Percentiles rank a stretch among this genome's conserved stretches.
Evolutionary conservation across 2,888 invertebrate genomes (phyloP).

Genomic region (Cantharis rufa): DNA sequence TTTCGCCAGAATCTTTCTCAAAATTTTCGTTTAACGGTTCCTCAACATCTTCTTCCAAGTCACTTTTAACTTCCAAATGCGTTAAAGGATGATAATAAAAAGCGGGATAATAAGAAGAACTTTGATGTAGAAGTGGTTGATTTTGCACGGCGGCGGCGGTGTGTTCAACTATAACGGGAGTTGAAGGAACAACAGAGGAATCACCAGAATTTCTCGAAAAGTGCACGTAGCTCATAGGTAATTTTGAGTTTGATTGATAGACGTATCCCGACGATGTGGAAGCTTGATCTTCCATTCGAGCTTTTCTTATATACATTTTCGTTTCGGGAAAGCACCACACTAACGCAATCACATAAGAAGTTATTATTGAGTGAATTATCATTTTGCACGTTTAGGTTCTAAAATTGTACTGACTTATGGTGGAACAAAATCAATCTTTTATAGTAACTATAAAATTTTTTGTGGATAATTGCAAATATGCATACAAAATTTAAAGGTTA

Average conservation of each 20-base stretch:
- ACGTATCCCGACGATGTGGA: constrained; percentile 65
- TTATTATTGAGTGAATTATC: constrained; percentile 1
- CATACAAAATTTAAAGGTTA: constrained; percentile 15
- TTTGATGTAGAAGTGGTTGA: constrained; percentile 40
- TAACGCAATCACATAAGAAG: background rate
- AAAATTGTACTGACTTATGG: background rate
- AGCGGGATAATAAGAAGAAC: constrained; percentile 11
- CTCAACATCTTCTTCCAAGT: background rate
- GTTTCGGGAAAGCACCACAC: background rate
- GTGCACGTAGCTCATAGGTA: constrained; percentile 58
- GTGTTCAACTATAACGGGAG: constrained; percentile 36
- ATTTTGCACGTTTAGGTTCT: background rate
- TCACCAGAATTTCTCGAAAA: constrained; percentile 55
- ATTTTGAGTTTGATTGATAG: constrained; percentile 59
- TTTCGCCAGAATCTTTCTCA: constrained; percentile 42
- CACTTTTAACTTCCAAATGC: background rate
- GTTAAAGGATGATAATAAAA: background rate
- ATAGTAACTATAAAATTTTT: background rate
- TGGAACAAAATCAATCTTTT: constrained; percentile 5
- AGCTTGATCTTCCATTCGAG: constrained; percentile 62
- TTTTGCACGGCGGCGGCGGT: constrained; percentile 47
- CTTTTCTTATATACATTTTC: constrained; percentile 13
- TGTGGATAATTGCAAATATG: constrained; percentile 2
- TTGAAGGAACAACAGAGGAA: constrained; percentile 38
- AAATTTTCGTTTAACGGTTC: constrained; percentile 5